Evolutionary conservation across 2,797 vertebrate species (phyloP), one percentile per base, ranked within the genome.

Genomic region (Pogonophryne albipinna): DNA sequence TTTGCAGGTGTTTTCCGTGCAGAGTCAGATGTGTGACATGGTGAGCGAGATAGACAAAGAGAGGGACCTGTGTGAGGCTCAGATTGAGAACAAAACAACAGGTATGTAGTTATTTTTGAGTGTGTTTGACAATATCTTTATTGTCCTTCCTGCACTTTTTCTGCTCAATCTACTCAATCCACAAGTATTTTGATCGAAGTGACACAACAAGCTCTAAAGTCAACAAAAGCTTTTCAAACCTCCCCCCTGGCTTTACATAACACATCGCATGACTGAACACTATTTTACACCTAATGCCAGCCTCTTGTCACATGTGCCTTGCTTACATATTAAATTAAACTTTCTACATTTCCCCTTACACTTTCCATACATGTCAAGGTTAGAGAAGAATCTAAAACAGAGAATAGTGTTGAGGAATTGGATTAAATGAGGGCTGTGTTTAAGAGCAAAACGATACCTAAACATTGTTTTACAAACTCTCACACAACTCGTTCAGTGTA

Each of bases 11-110:
- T 66, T 83, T 60, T 88, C 93, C 5, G 46, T 65, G 50, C 83
- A 87, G 71, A 85, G 63, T 57, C 92, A 92, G 79, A 94, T 94
- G 82, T 96, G 95, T 59, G 94, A 95, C 69, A 86, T 95, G 62
- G 84, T 85, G 85, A 85, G 62, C 65, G 94, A 94, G 50, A 79
- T 95, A 27, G 87, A 92, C 34, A 89, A 78, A 59, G 94, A 95
- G 70, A 88, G 53, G 79, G 73, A 71, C 34, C 20, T 76, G 65
- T 96, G 95, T 14, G 78, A 92, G 79, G 84, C 89, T 64, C 87
- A 88, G 31, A 82, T 86, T 45, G 82, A 93, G 76, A 94, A 95
- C 88, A 91, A 71, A 74, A 93, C 94, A 0, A 87, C 90, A 88
- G 94, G 95, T 96, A 87, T 53, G 91, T 80, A 13, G 15, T 11